Evolutionary conservation across 2,113 vertebrate species (phyloP).

Genomic region (Phoenicopterus ruber): DNA sequence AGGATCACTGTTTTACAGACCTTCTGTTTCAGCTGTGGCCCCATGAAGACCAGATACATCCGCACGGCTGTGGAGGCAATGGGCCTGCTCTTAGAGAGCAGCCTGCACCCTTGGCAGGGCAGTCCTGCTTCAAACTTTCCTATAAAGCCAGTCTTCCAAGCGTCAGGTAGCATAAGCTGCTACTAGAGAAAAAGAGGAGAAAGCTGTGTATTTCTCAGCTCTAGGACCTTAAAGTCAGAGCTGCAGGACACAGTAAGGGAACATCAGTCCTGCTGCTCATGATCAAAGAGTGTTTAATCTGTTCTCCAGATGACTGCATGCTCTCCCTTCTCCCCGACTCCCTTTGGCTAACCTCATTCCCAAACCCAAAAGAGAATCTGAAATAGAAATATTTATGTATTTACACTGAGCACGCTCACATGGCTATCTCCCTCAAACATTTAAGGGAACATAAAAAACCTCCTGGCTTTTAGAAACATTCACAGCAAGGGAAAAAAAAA

Average conservation of each 20-base stretch:
- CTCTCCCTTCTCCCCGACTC: neutral
- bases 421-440: neutral
- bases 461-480: neutral
- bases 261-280: constrained; percentile 5
- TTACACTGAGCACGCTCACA: neutral
- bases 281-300: constrained; percentile 51
- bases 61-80: neutral
- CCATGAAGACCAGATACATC: neutral
- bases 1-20: neutral
- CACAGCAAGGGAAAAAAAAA: neutral
- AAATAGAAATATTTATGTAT: constrained; percentile 32
- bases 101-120: neutral
- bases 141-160: neutral
- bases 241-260: neutral
- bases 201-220: neutral
- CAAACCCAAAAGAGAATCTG: constrained; percentile 28
- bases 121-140: neutral
- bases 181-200: neutral
- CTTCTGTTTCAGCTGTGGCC: neutral
- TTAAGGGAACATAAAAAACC: neutral
- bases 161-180: neutral
- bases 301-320: constrained; percentile 22
- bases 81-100: neutral
- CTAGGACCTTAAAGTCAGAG: neutral
- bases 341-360: constrained; percentile 32